Evolutionary conservation across 2,113 vertebrate species (phyloP).

Genomic region (Oryzias celebensis): DNA sequence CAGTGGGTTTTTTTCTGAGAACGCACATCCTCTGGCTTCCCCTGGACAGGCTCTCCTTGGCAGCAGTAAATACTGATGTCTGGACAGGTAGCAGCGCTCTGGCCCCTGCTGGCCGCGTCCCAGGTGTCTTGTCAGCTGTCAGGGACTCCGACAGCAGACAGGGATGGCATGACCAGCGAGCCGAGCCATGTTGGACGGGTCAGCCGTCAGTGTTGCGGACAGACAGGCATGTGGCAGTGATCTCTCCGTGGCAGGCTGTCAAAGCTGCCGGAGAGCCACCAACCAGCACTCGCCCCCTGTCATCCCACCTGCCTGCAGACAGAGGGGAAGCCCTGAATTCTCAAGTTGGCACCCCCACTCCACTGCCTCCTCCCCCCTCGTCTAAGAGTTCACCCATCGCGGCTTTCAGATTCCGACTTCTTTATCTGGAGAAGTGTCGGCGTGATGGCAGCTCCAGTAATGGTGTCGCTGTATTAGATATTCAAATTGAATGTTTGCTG

Average conservation of each 20-base stretch:
- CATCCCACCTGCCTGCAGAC: slow-evolving; percentile 72
- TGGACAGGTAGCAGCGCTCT: slow-evolving; percentile 70
- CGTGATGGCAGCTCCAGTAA: slow-evolving; percentile 15
- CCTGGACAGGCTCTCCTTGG: slow-evolving; percentile 42
- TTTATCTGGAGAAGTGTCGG: slow-evolving; percentile 31
- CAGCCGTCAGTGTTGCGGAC: slow-evolving; percentile 69
- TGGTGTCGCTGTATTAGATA: slow-evolving; percentile 18
- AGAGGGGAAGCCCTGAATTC: slow-evolving; percentile 58
- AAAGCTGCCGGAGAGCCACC: slow-evolving; percentile 62
- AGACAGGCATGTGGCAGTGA: slow-evolving; percentile 77
- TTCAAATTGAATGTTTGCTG: slow-evolving; percentile 30
- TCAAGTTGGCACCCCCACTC: slow-evolving; percentile 53
- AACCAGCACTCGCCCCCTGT: slow-evolving; percentile 62
- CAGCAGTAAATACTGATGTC: slow-evolving; percentile 73
- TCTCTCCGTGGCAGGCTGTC: slow-evolving; percentile 71
- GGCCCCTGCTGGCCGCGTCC: slow-evolving; percentile 68
- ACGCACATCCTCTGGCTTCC: background rate
- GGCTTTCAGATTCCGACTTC: slow-evolving; percentile 39
- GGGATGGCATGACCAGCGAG: slow-evolving; percentile 70
- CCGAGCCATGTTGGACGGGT: slow-evolving; percentile 68
- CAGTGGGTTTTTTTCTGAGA: background rate
- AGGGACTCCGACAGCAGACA: slow-evolving; percentile 70
- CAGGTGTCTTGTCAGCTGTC: slow-evolving; percentile 77
- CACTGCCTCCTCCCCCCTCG: slow-evolving; percentile 7
- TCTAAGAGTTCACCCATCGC: slow-evolving; percentile 34